Evolutionary conservation across 2,113 vertebrate genomes (phyloP).

Genomic region (Gavia stellata): DNA sequence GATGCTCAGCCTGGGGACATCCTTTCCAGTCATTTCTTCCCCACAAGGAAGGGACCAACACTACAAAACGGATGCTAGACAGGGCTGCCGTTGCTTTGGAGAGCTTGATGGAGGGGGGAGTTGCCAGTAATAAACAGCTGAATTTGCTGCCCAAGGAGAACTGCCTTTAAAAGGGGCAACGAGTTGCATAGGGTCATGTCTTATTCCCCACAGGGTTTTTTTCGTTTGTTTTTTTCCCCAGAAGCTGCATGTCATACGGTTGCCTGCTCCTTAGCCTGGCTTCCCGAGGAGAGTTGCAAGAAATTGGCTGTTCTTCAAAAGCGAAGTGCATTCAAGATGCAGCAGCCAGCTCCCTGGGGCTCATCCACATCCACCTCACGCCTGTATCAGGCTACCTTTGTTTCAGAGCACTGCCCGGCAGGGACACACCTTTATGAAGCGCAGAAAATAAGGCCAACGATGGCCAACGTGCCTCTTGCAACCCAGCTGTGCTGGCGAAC

Average conservation of each 20-base stretch:
- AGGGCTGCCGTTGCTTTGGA: neutral
- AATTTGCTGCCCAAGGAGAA: neutral
- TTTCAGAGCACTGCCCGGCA: neutral
- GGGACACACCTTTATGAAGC: neutral
- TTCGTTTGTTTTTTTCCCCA: neutral
- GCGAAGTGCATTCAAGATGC: neutral
- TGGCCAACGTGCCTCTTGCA: neutral
- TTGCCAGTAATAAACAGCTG: neutral
- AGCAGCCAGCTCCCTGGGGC: neutral
- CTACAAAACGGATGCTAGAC: neutral
- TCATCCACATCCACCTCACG: neutral
- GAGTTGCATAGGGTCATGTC: accelerated
- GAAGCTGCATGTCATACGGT: neutral
- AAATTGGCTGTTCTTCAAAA: neutral
- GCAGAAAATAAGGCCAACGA: neutral
- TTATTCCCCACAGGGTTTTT: neutral
- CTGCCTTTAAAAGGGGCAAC: neutral
- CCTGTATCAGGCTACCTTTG: neutral
- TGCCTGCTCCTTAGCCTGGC: neutral
- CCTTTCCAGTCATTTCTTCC: neutral
- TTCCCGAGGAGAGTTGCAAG: neutral
- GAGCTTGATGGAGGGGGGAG: neutral
- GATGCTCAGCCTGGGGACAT: neutral
- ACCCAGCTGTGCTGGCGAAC: neutral
- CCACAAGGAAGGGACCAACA: neutral